Evolutionary conservation across 2,797 vertebrate genomes (phyloP).

Genomic region (Microcaecilia unicolor): DNA sequence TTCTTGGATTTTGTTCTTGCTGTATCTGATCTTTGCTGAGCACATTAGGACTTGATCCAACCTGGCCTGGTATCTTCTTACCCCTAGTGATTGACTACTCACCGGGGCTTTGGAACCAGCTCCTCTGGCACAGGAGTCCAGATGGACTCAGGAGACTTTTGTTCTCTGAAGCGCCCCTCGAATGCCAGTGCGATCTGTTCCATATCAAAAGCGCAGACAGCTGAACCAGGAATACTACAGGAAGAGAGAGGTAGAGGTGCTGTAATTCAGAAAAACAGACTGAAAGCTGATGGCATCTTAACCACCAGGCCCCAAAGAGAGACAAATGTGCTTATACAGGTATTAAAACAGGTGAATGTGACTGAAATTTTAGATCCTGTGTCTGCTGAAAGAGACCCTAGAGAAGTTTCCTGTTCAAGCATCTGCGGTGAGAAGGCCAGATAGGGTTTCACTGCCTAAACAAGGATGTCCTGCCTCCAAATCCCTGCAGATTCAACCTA

Average conservation of each 20-base stretch:
- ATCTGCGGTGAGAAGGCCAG: too few relatives aligned
- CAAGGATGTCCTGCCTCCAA: not conserved
- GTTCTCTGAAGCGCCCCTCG: slow-evolving; percentile 89
- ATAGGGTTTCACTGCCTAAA: too few relatives aligned
- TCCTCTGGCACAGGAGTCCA: slow-evolving; percentile 92
- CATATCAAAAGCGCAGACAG: slow-evolving; percentile 94
- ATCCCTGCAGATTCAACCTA: not conserved
- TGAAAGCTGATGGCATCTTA: not conserved
- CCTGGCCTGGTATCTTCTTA: too few relatives aligned
- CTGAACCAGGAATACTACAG: slow-evolving; percentile 85
- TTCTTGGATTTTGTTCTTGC: too few relatives aligned
- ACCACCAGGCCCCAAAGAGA: too few relatives aligned
- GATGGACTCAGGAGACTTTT: slow-evolving; percentile 90
- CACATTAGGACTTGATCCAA: too few relatives aligned
- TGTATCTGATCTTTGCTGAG: too few relatives aligned
- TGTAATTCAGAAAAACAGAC: not conserved
- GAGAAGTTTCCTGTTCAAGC: too few relatives aligned
- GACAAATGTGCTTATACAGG: not conserved
- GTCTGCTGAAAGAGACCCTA: too few relatives aligned
- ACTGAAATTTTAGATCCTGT: too few relatives aligned
- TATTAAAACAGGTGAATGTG: too few relatives aligned
- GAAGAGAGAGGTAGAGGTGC: not conserved
- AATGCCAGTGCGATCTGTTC: slow-evolving; percentile 78
- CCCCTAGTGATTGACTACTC: too few relatives aligned
- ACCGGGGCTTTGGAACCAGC: slow-evolving; percentile 86